Evolutionary conservation across 2,113 vertebrate species (phyloP).

Genomic region (Vulpes ferrilata): DNA sequence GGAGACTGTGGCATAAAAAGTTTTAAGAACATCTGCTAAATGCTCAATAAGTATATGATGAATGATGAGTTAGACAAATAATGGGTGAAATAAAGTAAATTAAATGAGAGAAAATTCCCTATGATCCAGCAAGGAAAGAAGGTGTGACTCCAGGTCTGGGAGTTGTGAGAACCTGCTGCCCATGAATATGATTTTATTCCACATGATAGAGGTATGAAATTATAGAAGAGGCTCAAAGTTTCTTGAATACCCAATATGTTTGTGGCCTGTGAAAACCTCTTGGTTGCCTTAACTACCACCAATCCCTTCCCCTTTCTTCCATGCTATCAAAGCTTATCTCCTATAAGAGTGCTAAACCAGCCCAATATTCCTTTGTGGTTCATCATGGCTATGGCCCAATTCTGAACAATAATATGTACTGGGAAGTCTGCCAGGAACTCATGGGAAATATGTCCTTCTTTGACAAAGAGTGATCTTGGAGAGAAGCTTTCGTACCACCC

Average conservation of each 20-base stretch:
- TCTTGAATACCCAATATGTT: neutral
- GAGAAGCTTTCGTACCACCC: neutral
- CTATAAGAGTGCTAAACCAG: neutral
- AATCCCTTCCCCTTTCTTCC: neutral
- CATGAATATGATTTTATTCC: neutral
- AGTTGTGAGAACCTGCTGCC: neutral
- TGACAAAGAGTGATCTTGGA: neutral
- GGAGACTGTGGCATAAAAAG: neutral
- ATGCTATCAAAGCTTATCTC: neutral
- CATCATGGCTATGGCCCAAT: neutral
- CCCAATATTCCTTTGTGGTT: neutral
- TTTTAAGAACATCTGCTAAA: constrained; percentile 16
- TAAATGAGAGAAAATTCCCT: neutral
- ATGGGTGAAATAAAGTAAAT: neutral
- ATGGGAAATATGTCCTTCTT: neutral
- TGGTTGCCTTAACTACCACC: neutral
- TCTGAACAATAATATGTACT: neutral
- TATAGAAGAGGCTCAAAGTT: neutral
- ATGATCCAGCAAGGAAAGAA: neutral
- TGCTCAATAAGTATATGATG: neutral
- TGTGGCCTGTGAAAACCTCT: neutral
- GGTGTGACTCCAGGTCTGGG: neutral
- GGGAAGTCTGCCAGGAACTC: neutral
- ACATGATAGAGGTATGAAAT: neutral
- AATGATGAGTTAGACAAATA: neutral